Conservation (phyloP, 1,140 invertebrate genomes). For the Bacillus rossius region DNA sequence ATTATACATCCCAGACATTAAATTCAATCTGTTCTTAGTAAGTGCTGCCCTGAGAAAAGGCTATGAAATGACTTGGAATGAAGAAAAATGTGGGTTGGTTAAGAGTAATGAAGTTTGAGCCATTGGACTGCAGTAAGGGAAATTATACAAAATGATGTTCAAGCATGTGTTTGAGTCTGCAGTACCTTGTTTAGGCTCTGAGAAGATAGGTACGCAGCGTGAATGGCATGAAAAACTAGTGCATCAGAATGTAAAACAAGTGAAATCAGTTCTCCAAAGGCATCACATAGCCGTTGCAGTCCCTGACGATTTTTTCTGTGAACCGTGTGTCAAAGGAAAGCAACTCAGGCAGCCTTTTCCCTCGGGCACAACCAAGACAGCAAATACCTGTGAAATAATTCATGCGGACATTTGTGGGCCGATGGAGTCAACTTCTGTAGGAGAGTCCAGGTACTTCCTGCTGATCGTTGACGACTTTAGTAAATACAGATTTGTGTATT, state of each 20-base stretch:
- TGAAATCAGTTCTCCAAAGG: background rate
- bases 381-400: slow-evolving; percentile 26
- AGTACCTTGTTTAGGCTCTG: too few relatives aligned
- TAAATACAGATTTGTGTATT: slow-evolving; percentile 23
- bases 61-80: too few relatives aligned
- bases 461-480: slow-evolving; percentile 34
- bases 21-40: too few relatives aligned
- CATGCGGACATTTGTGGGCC: slow-evolving; percentile 36
- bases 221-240: slow-evolving; percentile 6
- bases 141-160: too few relatives aligned
- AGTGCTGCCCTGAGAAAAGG: too few relatives aligned
- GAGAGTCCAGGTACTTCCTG: slow-evolving; percentile 33
- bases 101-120: too few relatives aligned
- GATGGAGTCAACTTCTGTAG: slow-evolving; percentile 29
- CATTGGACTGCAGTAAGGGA: too few relatives aligned
- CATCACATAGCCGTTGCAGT: background rate
- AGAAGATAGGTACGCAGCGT: too few relatives aligned
- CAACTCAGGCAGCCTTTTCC: background rate
- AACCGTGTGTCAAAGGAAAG: too few relatives aligned
- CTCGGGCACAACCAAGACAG: background rate
- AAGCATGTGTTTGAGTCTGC: too few relatives aligned
- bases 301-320: background rate
- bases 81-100: too few relatives aligned
- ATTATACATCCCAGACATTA: too few relatives aligned
- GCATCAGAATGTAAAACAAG: background rate